Conservation (phyloP, 2,113 vertebrate genomes). For the Origma solitaria region DNA sequence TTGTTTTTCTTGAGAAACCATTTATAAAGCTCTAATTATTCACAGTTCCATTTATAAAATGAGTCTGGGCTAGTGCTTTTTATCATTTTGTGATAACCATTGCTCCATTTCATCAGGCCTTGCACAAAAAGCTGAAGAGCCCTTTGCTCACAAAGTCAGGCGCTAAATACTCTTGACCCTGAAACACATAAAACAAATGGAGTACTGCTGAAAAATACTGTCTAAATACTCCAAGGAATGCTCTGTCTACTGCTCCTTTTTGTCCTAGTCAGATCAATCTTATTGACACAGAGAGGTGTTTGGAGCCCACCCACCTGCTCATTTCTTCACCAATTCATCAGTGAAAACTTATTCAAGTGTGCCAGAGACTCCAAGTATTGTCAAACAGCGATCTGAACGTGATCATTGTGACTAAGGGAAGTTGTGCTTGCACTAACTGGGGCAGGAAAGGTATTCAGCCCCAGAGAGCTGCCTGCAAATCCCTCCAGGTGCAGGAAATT, state of each 20-base stretch:
- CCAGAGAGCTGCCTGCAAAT: not conserved
- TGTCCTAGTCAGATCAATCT: not conserved
- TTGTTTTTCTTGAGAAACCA: not conserved
- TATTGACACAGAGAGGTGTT: not conserved
- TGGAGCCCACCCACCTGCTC: not conserved
- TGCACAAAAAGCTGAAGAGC: not conserved
- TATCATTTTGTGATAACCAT: not conserved
- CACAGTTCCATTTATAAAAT: not conserved
- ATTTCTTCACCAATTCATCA: not conserved
- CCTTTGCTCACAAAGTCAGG: not conserved
- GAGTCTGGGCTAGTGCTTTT: not conserved
- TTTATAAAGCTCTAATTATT: not conserved
- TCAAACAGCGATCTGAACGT: accelerated
- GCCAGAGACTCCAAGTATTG: not conserved
- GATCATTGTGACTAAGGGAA: not conserved
- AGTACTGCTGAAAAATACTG: not conserved
- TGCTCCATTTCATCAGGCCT: not conserved
- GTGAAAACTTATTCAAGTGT: not conserved
- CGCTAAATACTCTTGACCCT: not conserved
- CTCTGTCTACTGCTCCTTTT: not conserved
- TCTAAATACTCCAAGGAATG: not conserved
- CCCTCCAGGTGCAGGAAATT: not conserved
- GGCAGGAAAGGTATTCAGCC: not conserved
- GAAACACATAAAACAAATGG: not conserved
- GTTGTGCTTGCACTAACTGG: not conserved